Evolutionary conservation across 2,888 invertebrate species (phyloP), one percentile per base, ranked within the genome.

Genomic region (Nebria brevicollis): DNA sequence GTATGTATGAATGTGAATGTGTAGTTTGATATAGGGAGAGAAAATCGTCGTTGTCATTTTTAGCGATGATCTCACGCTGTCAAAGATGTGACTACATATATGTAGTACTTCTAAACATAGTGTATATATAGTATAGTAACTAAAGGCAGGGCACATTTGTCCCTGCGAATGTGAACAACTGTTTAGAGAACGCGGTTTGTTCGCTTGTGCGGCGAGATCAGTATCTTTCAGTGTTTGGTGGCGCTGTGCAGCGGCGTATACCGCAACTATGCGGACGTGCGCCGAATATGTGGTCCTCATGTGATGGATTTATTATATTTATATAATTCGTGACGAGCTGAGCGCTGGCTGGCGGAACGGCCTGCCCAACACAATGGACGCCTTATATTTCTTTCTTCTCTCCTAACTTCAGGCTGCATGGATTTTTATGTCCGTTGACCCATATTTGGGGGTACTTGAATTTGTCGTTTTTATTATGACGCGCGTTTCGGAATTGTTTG

Each of bases 251-350:
- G 75, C 80, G 75, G 80, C 76, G 72, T 68, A 34, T 54, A 75
- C 70, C 54, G 80, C 76, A 76, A 75, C 80, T 75, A 75, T 54
- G 72, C 41, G 76, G 76, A 81, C 80, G 80, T 81, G 80, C 80
- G 72, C 66, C 72, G 80, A 72, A 81, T 81, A 34, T 75, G 25
- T 75, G 70, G 54, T 54, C 70, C 70, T 70, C 70, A 70, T 68
- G 75, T 75, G 79, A 79, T 79, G 79, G 75, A 79, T 79, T 79
- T 79, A 79, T 79, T 74, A 79, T 79, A 79, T 79, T 79, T 79
- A 54, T 70, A 79, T 79, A 79, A 66, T 79, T 79, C 34, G 79
- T 79, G 74, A 72, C 72, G 64, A 66, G 65, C 64, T 26, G 15
- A 41, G 66, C 73, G 73, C 73, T 54, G 74, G 64, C 77, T 54